These are phyloP conservation scores for Lycophotia porphyrea DNA, from an alignment of 2,888 invertebrate species.

Conservation along the genomic window DNA sequence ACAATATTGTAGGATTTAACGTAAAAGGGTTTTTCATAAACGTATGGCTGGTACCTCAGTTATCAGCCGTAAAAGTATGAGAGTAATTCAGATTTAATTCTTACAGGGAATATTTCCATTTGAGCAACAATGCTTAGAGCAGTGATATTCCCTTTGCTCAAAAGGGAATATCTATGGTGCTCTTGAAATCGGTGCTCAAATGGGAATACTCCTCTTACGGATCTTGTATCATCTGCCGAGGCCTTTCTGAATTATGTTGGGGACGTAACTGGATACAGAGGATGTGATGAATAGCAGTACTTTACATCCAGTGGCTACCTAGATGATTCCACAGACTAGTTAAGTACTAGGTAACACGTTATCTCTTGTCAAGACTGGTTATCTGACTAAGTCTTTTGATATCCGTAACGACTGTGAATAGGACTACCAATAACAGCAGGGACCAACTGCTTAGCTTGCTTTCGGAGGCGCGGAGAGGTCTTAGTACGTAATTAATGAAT, in stretches of 20 bases:
- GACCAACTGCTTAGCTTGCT: neutral
- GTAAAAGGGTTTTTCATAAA: conserved; percentile 6
- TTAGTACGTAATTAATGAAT: neutral
- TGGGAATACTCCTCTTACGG: no score
- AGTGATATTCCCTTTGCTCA: no score
- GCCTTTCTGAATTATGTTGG: neutral
- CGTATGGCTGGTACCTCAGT: neutral
- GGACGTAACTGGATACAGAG: neutral
- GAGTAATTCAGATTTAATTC: neutral
- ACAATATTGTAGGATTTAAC: neutral
- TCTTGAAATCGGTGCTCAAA: no score
- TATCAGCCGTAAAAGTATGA: neutral
- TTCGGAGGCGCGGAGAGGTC: neutral
- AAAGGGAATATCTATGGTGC: no score
- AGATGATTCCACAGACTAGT: no score
- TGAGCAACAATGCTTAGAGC: no score
- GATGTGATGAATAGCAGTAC: neutral
- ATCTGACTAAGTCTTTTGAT: neutral
- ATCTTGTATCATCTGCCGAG: neutral
- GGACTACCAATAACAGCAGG: neutral
- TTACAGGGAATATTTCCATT: no score
- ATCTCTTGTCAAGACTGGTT: neutral
- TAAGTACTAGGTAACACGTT: neutral
- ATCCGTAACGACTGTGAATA: neutral
- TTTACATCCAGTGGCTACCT: neutral